Base-by-base conservation (phyloP, 2,888 invertebrate species). In the Heliconius sara region DNA sequence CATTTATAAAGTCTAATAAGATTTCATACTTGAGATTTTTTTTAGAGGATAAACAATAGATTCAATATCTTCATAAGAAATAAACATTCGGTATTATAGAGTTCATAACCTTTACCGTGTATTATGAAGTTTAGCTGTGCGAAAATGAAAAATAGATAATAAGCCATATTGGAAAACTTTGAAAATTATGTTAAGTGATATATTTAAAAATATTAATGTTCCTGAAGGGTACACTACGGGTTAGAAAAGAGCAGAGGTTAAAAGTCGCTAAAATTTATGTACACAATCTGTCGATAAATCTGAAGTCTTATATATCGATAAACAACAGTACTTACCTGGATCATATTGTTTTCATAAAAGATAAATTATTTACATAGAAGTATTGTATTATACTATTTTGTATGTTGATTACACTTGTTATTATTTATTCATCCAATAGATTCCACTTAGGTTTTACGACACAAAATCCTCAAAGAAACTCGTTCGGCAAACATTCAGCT, bases 91-190 rank as follows among this genome's bases (percentile, higher is more conserved):
- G n/a, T 60, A n/a, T 34, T 57, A 34, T n/a, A 13, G 34, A 34
- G 25, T 60, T 57, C 63, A 65, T 75, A 75, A 25, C 75, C 65
- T 65, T 75, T 75, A 66, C 16, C 47, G 39, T 66, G n/a, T 25
- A 34, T 34, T 43, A 47, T 30, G 68, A 7, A 78, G 47, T 74
- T 68, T 60, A 43, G 22, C 60, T 60, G 52, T n/a, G 43, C 57
- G 60, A 60, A 79, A 75, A 63, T 34, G 66, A 27, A 75, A 67
- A 60, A 74, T 30, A 57, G 22, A 67, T 19, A 87, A 89, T 85
- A 89, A 89, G 93, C 93, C 93, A 93, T 93, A 91, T 93, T 93
- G 93, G 89, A 92, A 91, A 90, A 89, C 88, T 86, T 88, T 87
- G 90, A 89, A 25, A 75, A 22, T 9, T 34, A 27, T 60, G 30